Conservation (phyloP, 2,797 vertebrate species). For the Pagetopsis macropterus region DNA sequence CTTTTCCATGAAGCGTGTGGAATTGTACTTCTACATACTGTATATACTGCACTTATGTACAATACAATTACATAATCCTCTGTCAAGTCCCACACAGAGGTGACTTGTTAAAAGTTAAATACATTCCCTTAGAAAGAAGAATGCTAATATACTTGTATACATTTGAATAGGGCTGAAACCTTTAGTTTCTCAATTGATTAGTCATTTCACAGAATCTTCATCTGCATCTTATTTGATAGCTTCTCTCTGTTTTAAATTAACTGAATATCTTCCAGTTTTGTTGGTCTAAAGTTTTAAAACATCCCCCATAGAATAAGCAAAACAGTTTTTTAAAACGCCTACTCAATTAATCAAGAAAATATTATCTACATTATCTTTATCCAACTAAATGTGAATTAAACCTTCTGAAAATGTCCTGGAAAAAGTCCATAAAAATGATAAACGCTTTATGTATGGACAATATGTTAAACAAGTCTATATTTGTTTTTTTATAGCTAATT, state of each 20-base stretch:
- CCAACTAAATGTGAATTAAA: too few relatives aligned
- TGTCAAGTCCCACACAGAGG: background rate
- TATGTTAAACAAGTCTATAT: background rate
- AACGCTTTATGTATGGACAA: background rate
- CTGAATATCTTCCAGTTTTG: background rate
- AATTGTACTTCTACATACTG: constrained; percentile 6
- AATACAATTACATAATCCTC: constrained; percentile 2
- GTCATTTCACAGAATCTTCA: background rate
- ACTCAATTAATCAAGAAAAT: background rate
- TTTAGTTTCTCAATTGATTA: background rate
- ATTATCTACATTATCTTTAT: too few relatives aligned
- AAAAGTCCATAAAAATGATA: background rate
- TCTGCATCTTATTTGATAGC: background rate
- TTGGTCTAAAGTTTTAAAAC: background rate
- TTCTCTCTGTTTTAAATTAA: background rate
- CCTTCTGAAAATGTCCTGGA: too few relatives aligned
- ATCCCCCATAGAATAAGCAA: too few relatives aligned
- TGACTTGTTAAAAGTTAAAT: background rate
- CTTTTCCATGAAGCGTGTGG: constrained; percentile 29
- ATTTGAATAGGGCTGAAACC: background rate
- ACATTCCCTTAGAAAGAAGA: background rate
- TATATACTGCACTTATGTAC: constrained; percentile 3
- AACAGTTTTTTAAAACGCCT: background rate
- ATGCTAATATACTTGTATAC: background rate
- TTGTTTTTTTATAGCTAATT: background rate